Conservation (phyloP, 2,113 vertebrate genomes). For the Tylochromis polylepis region DNA sequence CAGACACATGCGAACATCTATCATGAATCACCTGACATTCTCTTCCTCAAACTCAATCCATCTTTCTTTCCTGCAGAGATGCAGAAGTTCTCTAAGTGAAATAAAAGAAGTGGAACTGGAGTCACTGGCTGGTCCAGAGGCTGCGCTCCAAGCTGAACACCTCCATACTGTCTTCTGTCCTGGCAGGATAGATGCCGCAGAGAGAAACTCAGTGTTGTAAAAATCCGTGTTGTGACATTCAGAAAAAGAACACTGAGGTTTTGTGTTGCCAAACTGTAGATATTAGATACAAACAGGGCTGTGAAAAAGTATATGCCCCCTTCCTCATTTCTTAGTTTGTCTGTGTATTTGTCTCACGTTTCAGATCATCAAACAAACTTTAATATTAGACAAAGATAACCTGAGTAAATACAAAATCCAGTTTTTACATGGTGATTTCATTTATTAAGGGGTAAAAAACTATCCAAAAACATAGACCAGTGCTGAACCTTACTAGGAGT, state of each 20-base stretch:
- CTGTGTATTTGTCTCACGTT: neutral
- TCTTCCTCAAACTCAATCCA: neutral
- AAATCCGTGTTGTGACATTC: neutral
- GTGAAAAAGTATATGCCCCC: neutral
- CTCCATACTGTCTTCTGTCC: neutral
- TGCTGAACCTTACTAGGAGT: neutral
- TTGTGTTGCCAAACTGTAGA: neutral
- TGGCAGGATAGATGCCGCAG: neutral
- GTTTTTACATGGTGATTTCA: neutral
- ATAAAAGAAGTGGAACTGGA: neutral
- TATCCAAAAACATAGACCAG: neutral
- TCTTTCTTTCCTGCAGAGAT: constrained; percentile 55
- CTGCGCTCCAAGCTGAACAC: constrained; percentile 20
- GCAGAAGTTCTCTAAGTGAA: constrained; percentile 69
- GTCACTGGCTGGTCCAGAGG: constrained; percentile 73
- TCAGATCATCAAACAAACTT: neutral
- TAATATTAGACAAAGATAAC: neutral
- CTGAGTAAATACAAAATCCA: neutral
- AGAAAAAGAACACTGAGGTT: neutral
- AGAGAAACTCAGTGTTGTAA: neutral
- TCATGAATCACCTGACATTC: neutral
- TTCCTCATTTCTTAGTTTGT: neutral
- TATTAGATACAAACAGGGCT: neutral
- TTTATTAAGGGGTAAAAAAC: neutral
- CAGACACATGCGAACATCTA: neutral